phyloP scores from a whole-genome alignment of 64 coral and sea anemone species.

The Acropora yongei region DNA sequence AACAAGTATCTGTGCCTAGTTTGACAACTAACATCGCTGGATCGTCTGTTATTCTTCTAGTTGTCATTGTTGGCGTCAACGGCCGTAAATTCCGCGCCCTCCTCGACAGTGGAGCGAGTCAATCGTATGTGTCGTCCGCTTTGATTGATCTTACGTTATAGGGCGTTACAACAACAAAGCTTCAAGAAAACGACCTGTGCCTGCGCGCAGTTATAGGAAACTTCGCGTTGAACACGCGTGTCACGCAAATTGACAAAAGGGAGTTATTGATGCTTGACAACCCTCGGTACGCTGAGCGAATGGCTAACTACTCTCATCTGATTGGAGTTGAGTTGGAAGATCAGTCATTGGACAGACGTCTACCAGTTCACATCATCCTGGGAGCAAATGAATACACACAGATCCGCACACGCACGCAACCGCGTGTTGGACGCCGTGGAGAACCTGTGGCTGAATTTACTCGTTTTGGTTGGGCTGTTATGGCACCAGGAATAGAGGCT shows the following conservation, averaged over 20 bases:
- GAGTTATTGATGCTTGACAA: constrained; percentile 72
- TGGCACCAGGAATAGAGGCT: constrained; percentile 7
- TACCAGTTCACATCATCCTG: constrained; percentile 74
- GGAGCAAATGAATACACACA: constrained; percentile 52
- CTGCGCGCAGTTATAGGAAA: constrained; percentile 25
- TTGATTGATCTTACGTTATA: constrained; percentile 56
- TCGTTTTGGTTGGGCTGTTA: constrained; percentile 47
- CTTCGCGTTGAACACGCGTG: constrained; percentile 50
- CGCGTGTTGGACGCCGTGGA: constrained; percentile 1
- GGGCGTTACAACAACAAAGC: constrained; percentile 52
- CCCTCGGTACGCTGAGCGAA: constrained; percentile 49
- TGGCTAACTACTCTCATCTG: constrained; percentile 43
- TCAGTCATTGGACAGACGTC: constrained; percentile 8
- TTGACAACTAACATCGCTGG: constrained; percentile 59
- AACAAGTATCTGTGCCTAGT: constrained; percentile 9
- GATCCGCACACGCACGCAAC: not conserved
- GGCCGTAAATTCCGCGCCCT: constrained; percentile 65
- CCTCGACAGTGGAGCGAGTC: constrained; percentile 68
- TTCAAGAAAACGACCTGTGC: constrained; percentile 46
- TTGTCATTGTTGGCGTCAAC: constrained; percentile 56
- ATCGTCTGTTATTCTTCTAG: constrained; percentile 58
- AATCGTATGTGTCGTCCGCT: constrained; percentile 64
- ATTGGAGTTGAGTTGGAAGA: constrained; percentile 61
- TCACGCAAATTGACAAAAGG: constrained; percentile 46
- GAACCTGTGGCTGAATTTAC: constrained; percentile 48